Conservation (phyloP, 2,888 invertebrate species). For the Andrena minutula region DNA sequence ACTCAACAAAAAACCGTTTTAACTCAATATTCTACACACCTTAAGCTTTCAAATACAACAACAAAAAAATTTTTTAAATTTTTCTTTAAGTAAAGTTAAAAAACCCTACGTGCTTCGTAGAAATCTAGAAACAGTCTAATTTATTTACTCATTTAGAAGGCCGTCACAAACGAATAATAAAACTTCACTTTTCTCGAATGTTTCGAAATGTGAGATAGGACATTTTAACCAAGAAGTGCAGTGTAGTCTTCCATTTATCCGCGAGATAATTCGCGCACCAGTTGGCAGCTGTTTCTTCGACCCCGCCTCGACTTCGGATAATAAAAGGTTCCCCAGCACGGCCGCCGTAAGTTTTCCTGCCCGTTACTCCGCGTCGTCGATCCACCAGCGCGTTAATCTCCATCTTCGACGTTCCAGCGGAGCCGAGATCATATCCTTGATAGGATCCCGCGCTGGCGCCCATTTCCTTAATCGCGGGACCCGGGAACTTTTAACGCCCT, state of each 20-base stretch:
- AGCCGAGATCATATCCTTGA: conserved; percentile 30
- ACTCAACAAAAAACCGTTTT: too few species aligned
- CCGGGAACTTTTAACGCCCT: conserved; percentile 35
- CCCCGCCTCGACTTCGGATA: conserved; percentile 15
- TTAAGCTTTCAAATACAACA: too few species aligned
- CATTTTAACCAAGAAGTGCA: too few species aligned
- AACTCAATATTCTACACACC: too few species aligned
- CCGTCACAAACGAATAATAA: too few species aligned
- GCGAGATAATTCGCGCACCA: conserved; percentile 12
- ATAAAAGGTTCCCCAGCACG: conserved; percentile 19
- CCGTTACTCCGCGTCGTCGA: conserved; percentile 11
- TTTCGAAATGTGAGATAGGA: too few species aligned
- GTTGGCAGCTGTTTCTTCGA: conserved; percentile 26
- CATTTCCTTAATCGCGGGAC: conserved; percentile 40
- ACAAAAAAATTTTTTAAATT: too few species aligned
- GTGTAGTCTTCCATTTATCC: not conserved
- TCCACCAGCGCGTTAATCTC: conserved; percentile 51
- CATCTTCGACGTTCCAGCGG: conserved; percentile 26
- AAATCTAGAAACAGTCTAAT: too few species aligned
- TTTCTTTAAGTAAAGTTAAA: too few species aligned
- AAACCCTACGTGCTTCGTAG: too few species aligned
- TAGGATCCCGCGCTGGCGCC: conserved; percentile 21
- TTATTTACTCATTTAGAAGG: too few species aligned
- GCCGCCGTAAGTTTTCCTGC: conserved; percentile 19
- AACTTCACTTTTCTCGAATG: too few species aligned